Percentiles rank a stretch among this genome's conserved stretches.
Evolutionary conservation across 2,888 invertebrate genomes (phyloP).

Genomic region (Labia minor): DNA sequence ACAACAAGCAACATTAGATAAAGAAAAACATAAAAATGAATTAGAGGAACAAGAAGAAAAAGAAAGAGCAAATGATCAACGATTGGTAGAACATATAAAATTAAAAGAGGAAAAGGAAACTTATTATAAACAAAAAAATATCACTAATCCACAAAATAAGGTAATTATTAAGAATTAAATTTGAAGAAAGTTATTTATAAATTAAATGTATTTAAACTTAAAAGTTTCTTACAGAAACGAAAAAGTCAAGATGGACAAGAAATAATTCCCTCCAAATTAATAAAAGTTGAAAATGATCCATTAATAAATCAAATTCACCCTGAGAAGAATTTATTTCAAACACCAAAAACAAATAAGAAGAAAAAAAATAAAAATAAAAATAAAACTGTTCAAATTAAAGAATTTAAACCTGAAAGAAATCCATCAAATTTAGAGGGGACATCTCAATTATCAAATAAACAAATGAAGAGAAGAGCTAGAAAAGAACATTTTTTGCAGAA

Average conservation of each 20-base stretch:
- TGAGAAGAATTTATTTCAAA: too few relatives aligned
- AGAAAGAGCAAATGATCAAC: background rate
- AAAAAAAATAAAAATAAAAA: too few relatives aligned
- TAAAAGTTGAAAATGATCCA: background rate
- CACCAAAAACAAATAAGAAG: too few relatives aligned
- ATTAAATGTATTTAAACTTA: too few relatives aligned
- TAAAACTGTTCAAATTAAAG: too few relatives aligned
- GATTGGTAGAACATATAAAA: background rate
- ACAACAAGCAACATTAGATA: constrained; percentile 28
- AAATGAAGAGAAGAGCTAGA: too few relatives aligned
- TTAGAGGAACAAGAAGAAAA: background rate
- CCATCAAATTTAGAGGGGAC: too few relatives aligned
- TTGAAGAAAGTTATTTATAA: background rate
- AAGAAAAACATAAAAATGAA: constrained; percentile 20
- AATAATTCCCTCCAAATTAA: background rate
- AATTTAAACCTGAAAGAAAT: too few relatives aligned
- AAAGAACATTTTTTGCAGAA: too few relatives aligned
- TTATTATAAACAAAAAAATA: background rate
- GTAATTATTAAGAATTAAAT: background rate
- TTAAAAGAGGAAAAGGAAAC: background rate
- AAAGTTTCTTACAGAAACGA: background rate
- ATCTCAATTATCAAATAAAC: too few relatives aligned
- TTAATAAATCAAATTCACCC: too few relatives aligned
- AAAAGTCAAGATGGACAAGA: background rate
- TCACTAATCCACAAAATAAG: background rate